phyloP scores from a whole-genome alignment of 2,888 invertebrate species.

The Folsomia manolachei region DNA sequence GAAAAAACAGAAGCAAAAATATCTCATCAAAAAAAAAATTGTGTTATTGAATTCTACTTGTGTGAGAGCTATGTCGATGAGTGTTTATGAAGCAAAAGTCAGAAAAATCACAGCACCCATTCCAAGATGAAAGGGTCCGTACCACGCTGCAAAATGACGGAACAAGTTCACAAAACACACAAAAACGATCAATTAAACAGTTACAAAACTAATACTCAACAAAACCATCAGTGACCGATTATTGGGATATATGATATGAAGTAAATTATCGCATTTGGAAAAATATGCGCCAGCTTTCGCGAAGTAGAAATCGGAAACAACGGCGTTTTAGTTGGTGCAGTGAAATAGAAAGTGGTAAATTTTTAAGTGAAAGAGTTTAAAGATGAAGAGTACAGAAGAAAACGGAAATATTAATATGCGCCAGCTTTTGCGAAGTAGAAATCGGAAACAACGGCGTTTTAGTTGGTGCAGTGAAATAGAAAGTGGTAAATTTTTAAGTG shows the following conservation, averaged over 20 bases:
- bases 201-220: neutral
- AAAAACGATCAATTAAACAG: neutral
- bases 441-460: too few relatives aligned
- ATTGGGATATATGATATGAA: neutral
- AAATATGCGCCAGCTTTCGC: too few relatives aligned
- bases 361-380: neutral
- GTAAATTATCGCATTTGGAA: neutral
- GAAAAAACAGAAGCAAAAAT: neutral
- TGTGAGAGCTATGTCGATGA: neutral
- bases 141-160: slow-evolving; percentile 39
- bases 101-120: slow-evolving; percentile 34
- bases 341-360: neutral
- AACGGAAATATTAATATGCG: neutral
- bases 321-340: neutral
- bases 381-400: neutral
- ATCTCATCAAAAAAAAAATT: neutral
- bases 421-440: too few relatives aligned
- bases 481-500: neutral
- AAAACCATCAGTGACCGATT: too few relatives aligned
- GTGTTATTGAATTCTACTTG: neutral
- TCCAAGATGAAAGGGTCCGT: slow-evolving; percentile 43
- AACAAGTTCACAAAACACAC: slow-evolving; percentile 4
- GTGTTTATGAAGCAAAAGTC: neutral
- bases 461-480: neutral
- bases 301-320: too few relatives aligned